These are phyloP conservation scores for Lepeophtheirus salmonis DNA, from an alignment of 1,140 invertebrate genomes.

Conservation along the genomic window DNA sequence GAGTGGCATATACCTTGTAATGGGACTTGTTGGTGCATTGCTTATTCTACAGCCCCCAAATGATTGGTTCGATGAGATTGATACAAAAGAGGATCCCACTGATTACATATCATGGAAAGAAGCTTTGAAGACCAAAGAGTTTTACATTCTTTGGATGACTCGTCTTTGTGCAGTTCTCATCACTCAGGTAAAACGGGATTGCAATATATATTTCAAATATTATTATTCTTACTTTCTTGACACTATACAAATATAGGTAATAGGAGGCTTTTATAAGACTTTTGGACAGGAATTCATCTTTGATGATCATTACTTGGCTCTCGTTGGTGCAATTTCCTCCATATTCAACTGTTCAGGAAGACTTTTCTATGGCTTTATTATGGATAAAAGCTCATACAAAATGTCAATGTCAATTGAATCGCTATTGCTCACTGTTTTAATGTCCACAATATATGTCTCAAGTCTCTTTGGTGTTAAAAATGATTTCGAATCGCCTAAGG, in stretches of 20 bases:
- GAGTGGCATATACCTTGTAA: conserved; percentile 17
- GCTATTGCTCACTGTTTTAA: neutral
- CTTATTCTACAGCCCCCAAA: conserved; percentile 10
- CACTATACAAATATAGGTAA: conserved; percentile 4
- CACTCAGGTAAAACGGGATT: conserved; percentile 11
- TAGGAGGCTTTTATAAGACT: conserved; percentile 21
- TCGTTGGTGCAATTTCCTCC: conserved; percentile 28
- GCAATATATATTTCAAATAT: neutral
- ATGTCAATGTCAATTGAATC: conserved; percentile 18
- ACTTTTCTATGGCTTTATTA: conserved; percentile 29
- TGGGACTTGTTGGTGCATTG: conserved; percentile 19
- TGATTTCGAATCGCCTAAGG: neutral
- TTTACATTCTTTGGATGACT: conserved; percentile 27
- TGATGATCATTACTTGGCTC: conserved; percentile 29
- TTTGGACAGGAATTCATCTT: conserved; percentile 30
- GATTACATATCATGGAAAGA: neutral
- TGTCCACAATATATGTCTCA: conserved; percentile 2
- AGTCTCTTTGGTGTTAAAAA: neutral
- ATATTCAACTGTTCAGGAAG: conserved; percentile 29
- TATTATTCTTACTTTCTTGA: neutral
- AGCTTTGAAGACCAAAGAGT: conserved; percentile 26
- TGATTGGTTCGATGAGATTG: neutral
- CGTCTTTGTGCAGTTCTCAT: conserved; percentile 19
- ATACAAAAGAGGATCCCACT: neutral
- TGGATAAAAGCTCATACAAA: conserved; percentile 27